These are phyloP conservation scores for Oreochromis mossambicus DNA, from an alignment of 2,797 vertebrate species.

Conservation along the genomic window DNA sequence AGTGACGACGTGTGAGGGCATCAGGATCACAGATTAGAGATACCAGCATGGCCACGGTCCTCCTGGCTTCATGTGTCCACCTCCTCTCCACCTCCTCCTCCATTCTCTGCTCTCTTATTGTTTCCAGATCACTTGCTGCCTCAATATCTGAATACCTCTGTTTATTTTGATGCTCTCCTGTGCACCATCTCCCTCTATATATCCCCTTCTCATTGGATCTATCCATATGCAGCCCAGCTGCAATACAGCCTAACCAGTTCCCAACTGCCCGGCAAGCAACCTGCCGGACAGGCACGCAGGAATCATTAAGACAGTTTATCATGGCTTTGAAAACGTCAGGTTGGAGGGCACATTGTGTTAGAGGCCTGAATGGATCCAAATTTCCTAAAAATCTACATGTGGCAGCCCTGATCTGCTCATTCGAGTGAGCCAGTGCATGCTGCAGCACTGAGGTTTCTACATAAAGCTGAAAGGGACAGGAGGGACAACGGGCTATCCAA, in stretches of 20 bases:
- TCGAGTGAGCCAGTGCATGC: constrained; percentile 71
- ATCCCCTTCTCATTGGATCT: neutral
- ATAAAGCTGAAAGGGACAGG: constrained; percentile 54
- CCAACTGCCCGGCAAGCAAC: constrained; percentile 68
- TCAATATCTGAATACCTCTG: neutral
- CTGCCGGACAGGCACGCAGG: constrained; percentile 59
- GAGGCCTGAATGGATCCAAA: constrained; percentile 47
- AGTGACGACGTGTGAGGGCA: no score
- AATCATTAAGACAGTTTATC: constrained; percentile 59
- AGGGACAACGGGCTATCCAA: constrained; percentile 66
- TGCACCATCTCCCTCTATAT: neutral
- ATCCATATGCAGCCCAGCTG: neutral
- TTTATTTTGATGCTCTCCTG: constrained; percentile 17
- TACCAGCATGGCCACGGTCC: constrained; percentile 62
- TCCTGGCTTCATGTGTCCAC: constrained; percentile 65
- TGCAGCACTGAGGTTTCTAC: constrained; percentile 66
- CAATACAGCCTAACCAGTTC: constrained; percentile 72
- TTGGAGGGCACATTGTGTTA: neutral
- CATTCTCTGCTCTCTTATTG: neutral
- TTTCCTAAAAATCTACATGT: constrained; percentile 83
- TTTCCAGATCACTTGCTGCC: neutral
- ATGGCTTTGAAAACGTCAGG: constrained; percentile 58
- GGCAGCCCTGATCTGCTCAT: constrained; percentile 76
- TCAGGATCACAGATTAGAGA: constrained; percentile 35
- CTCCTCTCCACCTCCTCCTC: constrained; percentile 4